Conservation (phyloP, 1,140 invertebrate species). For the Bathynomus jamesi region DNA sequence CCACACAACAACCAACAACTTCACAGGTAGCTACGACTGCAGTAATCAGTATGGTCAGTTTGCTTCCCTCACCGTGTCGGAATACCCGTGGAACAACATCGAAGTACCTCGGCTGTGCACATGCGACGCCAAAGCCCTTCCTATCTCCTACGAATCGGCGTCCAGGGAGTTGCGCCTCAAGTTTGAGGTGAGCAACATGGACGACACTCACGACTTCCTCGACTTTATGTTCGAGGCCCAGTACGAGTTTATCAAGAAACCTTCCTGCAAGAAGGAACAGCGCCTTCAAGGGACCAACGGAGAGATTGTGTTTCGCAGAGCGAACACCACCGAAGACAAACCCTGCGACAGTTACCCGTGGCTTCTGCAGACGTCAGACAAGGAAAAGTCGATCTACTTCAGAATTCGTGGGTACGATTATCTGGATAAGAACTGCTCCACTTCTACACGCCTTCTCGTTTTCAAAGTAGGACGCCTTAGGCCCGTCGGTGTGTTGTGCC, state of each 20-base stretch:
- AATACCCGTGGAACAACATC: slow-evolving; percentile 35
- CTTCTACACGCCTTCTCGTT: slow-evolving; percentile 61
- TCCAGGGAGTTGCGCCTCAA: slow-evolving; percentile 68
- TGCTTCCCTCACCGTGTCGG: slow-evolving; percentile 29
- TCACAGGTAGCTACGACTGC: slow-evolving; percentile 30
- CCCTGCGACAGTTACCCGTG: slow-evolving; percentile 35
- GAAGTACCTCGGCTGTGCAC: slow-evolving; percentile 51
- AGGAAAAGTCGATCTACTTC: slow-evolving; percentile 32
- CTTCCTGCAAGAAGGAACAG: slow-evolving; percentile 30
- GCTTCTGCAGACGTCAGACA: slow-evolving; percentile 32
- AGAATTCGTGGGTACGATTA: slow-evolving; percentile 33
- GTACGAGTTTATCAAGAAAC: slow-evolving; percentile 38
- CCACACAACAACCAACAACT: slow-evolving; percentile 33
- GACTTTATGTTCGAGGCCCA: slow-evolving; percentile 73
- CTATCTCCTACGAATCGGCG: slow-evolving; percentile 62
- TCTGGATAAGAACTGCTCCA: slow-evolving; percentile 50
- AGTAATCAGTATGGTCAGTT: slow-evolving; percentile 21
- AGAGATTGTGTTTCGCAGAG: slow-evolving; percentile 26
- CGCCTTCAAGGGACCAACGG: slow-evolving; percentile 33
- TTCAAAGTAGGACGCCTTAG: slow-evolving; percentile 54
- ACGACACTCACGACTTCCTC: slow-evolving; percentile 69
- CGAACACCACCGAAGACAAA: slow-evolving; percentile 27
- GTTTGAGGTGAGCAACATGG: slow-evolving; percentile 72
- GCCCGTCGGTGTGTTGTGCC: slow-evolving; percentile 50
- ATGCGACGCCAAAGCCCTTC: slow-evolving; percentile 52